These are phyloP conservation scores for Neodiprion fabricii DNA, from an alignment of 1,140 invertebrate genomes.

Conservation along the genomic window DNA sequence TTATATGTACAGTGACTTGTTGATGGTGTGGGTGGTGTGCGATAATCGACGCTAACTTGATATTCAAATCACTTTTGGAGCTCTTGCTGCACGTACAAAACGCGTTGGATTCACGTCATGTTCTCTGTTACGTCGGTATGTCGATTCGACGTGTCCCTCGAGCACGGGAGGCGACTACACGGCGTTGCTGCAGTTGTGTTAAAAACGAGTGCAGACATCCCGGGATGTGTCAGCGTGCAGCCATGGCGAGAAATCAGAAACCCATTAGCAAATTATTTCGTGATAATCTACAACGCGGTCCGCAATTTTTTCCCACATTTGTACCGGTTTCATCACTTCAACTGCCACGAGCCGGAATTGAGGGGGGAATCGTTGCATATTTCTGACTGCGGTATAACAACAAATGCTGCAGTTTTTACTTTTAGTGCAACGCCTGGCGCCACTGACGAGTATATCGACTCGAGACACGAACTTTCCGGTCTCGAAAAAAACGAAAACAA, in stretches of 20 bases:
- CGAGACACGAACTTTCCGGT: neutral
- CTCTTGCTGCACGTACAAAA: no score
- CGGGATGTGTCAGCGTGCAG: neutral
- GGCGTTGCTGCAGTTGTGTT: no score
- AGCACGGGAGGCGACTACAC: no score
- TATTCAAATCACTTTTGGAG: no score
- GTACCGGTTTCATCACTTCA: neutral
- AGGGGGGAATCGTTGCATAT: neutral
- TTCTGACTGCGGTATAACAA: neutral
- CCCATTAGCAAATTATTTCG: conserved; percentile 36
- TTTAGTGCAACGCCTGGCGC: neutral
- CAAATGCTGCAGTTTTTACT: neutral
- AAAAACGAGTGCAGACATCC: neutral
- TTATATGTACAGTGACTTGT: no score
- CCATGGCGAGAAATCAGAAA: conserved; percentile 37
- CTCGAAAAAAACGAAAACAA: neutral
- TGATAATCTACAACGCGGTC: neutral
- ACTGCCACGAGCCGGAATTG: neutral
- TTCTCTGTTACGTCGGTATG: no score
- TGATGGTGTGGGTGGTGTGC: no score
- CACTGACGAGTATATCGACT: neutral
- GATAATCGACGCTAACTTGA: no score
- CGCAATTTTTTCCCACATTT: neutral
- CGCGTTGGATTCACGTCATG: no score
- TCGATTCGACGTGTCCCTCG: no score